Percentiles rank a stretch among this genome's conserved stretches.
Evolutionary conservation across 2,888 invertebrate genomes (phyloP).

Genomic region (Slavum lentiscoides): DNA sequence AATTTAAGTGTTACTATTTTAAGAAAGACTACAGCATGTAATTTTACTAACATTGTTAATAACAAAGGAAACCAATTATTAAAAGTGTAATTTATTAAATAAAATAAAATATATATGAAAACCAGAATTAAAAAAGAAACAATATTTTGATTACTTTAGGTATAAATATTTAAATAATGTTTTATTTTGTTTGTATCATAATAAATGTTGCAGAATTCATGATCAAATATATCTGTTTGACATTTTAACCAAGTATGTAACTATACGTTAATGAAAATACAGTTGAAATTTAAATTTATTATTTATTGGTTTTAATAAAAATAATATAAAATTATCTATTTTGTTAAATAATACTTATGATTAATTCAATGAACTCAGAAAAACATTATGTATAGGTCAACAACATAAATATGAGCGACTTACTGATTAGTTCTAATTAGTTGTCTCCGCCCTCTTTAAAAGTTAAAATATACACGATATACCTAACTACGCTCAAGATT

Average conservation of each 20-base stretch:
- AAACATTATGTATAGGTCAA: not conserved
- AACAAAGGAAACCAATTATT: not conserved
- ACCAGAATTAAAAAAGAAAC: not conserved
- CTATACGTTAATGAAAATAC: no score
- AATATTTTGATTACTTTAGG: not conserved
- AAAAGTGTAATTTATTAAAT: not conserved
- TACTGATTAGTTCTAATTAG: not conserved
- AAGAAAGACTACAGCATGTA: not conserved
- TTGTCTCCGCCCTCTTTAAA: not conserved
- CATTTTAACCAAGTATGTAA: no score
- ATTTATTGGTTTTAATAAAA: not conserved
- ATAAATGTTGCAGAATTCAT: not conserved
- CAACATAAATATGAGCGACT: not conserved
- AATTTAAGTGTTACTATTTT: constrained; percentile 4
- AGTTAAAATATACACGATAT: no score
- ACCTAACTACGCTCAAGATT: no score
- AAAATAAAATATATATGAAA: not conserved
- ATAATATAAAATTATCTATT: not conserved
- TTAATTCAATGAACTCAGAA: not conserved
- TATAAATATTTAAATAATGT: not conserved
- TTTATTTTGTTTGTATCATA: not conserved
- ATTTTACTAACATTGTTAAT: not conserved
- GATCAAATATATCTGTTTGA: not conserved
- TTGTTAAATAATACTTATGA: not conserved
- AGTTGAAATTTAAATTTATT: not conserved